Conservation (phyloP, 2,888 invertebrate genomes). For the Heterodera filipjevi region DNA sequence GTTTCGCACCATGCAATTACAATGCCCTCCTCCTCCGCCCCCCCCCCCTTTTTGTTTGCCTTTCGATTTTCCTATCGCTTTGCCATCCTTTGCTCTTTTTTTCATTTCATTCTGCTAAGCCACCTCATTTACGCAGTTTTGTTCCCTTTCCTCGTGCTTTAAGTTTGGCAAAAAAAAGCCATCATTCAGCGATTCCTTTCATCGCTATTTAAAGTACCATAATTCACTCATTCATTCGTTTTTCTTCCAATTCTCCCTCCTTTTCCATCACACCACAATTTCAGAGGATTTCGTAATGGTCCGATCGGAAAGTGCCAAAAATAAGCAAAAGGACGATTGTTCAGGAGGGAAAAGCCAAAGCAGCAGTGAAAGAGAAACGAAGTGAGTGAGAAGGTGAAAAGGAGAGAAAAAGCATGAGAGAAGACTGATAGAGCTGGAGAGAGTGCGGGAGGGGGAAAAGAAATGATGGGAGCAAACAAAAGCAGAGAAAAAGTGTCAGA, state of each 20-base stretch:
- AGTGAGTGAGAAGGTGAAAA: background rate
- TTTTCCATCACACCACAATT: background rate
- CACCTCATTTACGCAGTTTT: background rate
- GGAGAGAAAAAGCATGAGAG: background rate
- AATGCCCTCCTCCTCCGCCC: background rate
- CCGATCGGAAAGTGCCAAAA: constrained; percentile 23
- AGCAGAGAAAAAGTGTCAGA: background rate
- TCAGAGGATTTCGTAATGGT: constrained; percentile 14
- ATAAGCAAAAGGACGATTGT: background rate
- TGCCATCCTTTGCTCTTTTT: background rate
- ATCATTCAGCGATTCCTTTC: background rate
- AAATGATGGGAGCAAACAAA: background rate
- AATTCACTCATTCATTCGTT: background rate
- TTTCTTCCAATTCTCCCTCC: background rate
- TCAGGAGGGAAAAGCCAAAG: constrained; percentile 8
- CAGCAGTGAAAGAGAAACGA: background rate
- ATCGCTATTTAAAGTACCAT: too few relatives aligned
- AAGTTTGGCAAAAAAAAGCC: background rate
- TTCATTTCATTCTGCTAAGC: background rate
- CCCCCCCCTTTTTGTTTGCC: background rate
- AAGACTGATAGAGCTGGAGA: background rate
- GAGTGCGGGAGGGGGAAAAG: background rate
- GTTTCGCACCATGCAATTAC: background rate
- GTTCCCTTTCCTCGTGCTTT: background rate
- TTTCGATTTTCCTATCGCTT: background rate